Conservation (phyloP, 2,113 vertebrate genomes). For the Dipodomys ordii region DNA sequence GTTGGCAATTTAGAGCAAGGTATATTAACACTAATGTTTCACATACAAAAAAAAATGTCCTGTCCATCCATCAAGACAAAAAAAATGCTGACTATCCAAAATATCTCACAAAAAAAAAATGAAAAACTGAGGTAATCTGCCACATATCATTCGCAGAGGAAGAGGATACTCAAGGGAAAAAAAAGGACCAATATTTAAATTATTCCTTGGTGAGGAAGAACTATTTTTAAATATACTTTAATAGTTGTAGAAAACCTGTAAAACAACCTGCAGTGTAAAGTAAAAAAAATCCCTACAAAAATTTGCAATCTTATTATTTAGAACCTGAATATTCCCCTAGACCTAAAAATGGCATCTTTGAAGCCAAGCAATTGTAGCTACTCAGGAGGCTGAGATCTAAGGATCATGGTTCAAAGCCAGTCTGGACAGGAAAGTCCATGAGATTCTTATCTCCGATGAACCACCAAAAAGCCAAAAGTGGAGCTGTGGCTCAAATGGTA, state of each 20-base stretch:
- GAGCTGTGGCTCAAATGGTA: too few species aligned
- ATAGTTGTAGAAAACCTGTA: conserved; percentile 67
- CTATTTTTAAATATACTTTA: conserved; percentile 46
- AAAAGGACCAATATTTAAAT: conserved; percentile 25
- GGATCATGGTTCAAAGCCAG: too few species aligned
- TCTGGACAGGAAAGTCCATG: too few species aligned
- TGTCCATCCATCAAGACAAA: conserved; percentile 64
- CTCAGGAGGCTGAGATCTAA: too few species aligned
- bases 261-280: conserved; percentile 24
- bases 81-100: conserved; percentile 74
- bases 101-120: conserved; percentile 62
- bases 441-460: too few species aligned
- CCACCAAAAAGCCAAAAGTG: too few species aligned
- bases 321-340: conserved; percentile 51
- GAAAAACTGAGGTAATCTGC: background rate
- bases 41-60: conserved; percentile 74
- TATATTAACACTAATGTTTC: conserved; percentile 62
- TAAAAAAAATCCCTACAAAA: conserved; percentile 36
- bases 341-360: background rate
- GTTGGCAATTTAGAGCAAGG: conserved; percentile 59
- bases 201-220: conserved; percentile 32
- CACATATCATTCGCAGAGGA: conserved; percentile 9
- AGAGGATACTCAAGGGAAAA: background rate
- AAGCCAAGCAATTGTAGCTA: too few species aligned
- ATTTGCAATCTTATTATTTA: conserved; percentile 57